A percentile compares a stretch with the other conserved stretches of the same genome.
phyloP scores from a whole-genome alignment of 2,797 vertebrate genomes.

The Phaenicophaeus curvirostris region DNA sequence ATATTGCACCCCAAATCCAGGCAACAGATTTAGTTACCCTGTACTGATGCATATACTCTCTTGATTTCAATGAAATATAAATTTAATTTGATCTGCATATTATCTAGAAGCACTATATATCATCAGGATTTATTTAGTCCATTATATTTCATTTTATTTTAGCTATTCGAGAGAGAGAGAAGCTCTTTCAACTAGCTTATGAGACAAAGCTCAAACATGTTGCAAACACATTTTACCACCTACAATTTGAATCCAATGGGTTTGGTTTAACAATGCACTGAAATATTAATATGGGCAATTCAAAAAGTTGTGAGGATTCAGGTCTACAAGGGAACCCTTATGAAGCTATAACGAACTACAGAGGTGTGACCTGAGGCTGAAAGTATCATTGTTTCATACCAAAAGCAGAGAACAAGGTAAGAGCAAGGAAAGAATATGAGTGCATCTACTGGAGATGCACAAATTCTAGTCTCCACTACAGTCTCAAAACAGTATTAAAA shows the following conservation, averaged over 20 bases:
- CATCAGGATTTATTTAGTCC: neutral
- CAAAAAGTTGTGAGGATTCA: neutral
- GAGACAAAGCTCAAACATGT: neutral
- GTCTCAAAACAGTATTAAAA: too few species aligned
- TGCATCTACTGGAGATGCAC: neutral
- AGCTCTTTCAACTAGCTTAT: neutral
- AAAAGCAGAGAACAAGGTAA: neutral
- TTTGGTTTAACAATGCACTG: neutral
- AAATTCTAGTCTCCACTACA: neutral
- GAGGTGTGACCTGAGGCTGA: neutral
- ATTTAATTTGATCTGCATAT: too few species aligned
- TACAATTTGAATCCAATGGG: neutral
- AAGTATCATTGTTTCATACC: slow-evolving; percentile 12
- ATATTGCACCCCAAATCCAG: neutral
- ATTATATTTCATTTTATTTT: neutral
- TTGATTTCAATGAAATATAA: neutral
- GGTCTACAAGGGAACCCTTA: slow-evolving; percentile 2
- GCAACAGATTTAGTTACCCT: neutral
- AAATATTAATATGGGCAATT: slow-evolving; percentile 38
- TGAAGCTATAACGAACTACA: neutral
- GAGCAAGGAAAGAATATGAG: neutral
- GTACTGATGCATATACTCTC: neutral
- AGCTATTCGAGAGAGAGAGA: neutral
- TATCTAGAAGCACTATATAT: neutral
- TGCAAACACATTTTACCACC: neutral